These are phyloP conservation scores for Pseudomyrmex cubaensis DNA, from an alignment of 1,140 invertebrate species.

Conservation along the genomic window DNA sequence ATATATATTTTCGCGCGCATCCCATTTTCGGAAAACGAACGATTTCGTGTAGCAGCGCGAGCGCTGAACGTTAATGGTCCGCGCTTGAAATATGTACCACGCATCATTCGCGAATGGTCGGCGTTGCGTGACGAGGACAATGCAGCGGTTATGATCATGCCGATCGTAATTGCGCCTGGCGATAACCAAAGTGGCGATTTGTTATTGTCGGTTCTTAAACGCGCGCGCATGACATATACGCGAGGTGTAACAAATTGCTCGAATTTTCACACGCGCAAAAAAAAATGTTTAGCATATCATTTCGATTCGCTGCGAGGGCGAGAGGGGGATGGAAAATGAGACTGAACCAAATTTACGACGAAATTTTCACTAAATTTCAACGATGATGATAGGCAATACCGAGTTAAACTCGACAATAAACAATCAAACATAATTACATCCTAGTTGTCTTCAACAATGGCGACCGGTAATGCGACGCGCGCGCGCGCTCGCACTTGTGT, in stretches of 20 bases:
- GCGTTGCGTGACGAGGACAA: conserved; percentile 12
- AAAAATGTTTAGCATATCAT: no score
- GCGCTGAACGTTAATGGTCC: neutral
- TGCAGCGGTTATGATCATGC: conserved; percentile 44
- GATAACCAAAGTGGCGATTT: conserved; percentile 11
- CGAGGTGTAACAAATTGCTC: neutral
- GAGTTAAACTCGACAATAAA: neutral
- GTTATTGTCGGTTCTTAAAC: neutral
- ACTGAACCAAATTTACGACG: neutral
- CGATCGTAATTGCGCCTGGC: conserved; percentile 32
- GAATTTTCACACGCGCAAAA: neutral
- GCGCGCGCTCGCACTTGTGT: neutral
- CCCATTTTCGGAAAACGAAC: neutral
- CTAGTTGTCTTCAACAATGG: conserved; percentile 20
- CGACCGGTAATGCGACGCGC: neutral
- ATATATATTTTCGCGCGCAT: no score
- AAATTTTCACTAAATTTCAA: conserved; percentile 1
- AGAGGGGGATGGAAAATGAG: no score
- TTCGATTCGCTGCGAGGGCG: no score
- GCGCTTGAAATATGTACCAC: conserved; percentile 31
- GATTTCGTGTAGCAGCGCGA: neutral
- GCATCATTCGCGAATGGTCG: conserved; percentile 42
- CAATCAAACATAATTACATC: conserved; percentile 23
- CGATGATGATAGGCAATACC: neutral
- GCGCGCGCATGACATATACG: neutral